A percentile compares a stretch with the other conserved stretches of the same genome.
Conservation (phyloP, 2,888 invertebrate genomes). For the Spialia ferax region DNA sequence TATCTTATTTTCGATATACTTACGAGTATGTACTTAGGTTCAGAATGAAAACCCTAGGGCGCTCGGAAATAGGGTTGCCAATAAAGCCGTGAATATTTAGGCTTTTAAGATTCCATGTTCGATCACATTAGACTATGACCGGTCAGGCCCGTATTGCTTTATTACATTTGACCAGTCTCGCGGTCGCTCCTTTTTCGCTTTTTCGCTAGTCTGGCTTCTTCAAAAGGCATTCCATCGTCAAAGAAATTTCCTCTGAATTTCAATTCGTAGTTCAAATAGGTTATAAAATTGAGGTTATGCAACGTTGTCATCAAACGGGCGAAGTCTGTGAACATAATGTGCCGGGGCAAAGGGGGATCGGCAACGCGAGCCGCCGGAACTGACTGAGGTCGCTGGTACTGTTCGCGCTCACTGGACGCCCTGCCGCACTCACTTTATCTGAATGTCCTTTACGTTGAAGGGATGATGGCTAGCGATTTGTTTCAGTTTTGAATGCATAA, state of each 20-base stretch:
- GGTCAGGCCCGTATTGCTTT: neutral
- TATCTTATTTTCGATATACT: constrained; percentile 1
- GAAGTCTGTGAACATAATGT: too few species aligned
- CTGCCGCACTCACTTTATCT: neutral
- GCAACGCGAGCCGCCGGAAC: neutral
- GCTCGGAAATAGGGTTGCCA: neutral
- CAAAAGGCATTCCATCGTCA: too few species aligned
- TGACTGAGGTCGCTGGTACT: neutral
- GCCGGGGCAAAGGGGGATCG: too few species aligned
- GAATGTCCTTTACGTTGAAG: too few species aligned
- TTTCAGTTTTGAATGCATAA: too few species aligned
- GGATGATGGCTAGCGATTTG: too few species aligned
- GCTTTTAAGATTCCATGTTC: neutral
- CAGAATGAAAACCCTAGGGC: neutral
- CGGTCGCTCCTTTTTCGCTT: neutral
- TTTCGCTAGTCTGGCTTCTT: neutral
- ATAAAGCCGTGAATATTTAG: neutral
- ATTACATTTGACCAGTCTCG: neutral
- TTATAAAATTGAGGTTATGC: too few species aligned
- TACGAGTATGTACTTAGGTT: too few species aligned
- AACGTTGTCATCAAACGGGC: too few species aligned
- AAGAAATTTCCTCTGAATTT: too few species aligned
- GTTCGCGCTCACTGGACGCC: neutral
- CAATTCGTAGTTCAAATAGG: too few species aligned
- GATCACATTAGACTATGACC: neutral